phyloP scores from a whole-genome alignment of 2,888 invertebrate genomes.

The Microctonus aethiopoides region DNA sequence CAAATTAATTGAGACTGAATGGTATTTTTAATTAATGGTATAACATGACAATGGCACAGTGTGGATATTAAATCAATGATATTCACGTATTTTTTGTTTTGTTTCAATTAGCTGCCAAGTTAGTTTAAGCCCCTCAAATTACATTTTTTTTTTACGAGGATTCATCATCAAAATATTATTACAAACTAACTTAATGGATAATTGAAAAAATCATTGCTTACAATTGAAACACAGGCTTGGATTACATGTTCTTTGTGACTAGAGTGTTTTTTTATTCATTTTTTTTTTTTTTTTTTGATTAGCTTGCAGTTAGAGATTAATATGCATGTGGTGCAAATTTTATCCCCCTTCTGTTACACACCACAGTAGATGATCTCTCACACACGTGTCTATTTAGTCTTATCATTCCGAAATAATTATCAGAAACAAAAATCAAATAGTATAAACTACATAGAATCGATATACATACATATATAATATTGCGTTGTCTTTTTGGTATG shows the following conservation, averaged over 20 bases:
- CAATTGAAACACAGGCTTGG: conserved; percentile 34
- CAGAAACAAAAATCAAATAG: background rate
- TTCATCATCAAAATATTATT: conserved; percentile 9
- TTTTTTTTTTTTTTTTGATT: conserved; percentile 25
- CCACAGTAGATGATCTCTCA: background rate
- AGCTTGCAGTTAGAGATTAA: conserved; percentile 32
- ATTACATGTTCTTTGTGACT: conserved; percentile 40
- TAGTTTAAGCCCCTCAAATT: background rate
- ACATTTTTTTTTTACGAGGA: background rate
- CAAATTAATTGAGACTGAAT: background rate
- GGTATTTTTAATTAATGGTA: background rate
- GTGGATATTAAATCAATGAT: conserved; percentile 17
- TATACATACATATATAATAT: conserved; percentile 38
- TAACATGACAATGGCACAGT: conserved; percentile 13
- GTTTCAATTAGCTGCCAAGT: background rate
- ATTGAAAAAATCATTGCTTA: conserved; percentile 26
- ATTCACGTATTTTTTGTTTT: background rate
- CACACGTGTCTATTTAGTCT: background rate
- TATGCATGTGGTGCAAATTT: conserved; percentile 32
- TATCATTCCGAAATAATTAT: background rate
- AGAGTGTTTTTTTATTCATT: too few relatives aligned
- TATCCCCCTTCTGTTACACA: background rate
- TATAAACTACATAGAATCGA: conserved; percentile 38
- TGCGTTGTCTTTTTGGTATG: conserved; percentile 20
- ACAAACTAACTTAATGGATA: conserved; percentile 27